phyloP scores from a whole-genome alignment of 2,888 invertebrate species.

The Limenitis camilla region DNA sequence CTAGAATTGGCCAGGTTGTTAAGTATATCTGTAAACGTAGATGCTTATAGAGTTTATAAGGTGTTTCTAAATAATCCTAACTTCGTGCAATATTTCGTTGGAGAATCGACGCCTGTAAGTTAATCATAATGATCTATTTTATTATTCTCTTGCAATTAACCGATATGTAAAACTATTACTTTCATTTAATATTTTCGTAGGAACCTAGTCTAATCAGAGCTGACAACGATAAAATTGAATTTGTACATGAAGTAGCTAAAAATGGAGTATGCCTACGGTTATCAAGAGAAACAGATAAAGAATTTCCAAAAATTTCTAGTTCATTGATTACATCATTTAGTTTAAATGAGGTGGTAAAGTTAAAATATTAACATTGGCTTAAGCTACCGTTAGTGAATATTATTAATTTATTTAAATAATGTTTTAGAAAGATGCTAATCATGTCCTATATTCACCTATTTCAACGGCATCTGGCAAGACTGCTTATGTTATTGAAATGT shows the following conservation, averaged over 20 bases:
- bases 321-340: slow-evolving; percentile 28
- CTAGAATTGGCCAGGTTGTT: slow-evolving; percentile 80
- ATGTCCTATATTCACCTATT: slow-evolving; percentile 77
- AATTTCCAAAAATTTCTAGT: slow-evolving; percentile 35
- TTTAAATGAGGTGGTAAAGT: slow-evolving; percentile 28
- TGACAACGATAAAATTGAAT: slow-evolving; percentile 25
- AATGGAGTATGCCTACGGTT: slow-evolving; percentile 29
- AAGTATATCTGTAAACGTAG: slow-evolving; percentile 77
- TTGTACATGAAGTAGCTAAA: slow-evolving; percentile 36
- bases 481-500: slow-evolving; percentile 80
- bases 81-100: slow-evolving; percentile 37
- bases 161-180: too few relatives aligned
- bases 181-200: too few relatives aligned
- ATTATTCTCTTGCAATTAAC: too few relatives aligned
- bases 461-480: slow-evolving; percentile 77
- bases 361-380: not conserved
- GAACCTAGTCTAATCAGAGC: slow-evolving; percentile 29
- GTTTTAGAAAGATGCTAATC: slow-evolving; percentile 49
- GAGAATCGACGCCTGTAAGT: slow-evolving; percentile 29
- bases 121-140: not conserved
- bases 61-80: slow-evolving; percentile 38
- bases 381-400: not conserved
- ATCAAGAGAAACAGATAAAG: slow-evolving; percentile 25
- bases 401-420: not conserved
- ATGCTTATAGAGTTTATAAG: slow-evolving; percentile 73